phyloP scores from a whole-genome alignment of 1,140 invertebrate species.

The Hyles euphorbiae region DNA sequence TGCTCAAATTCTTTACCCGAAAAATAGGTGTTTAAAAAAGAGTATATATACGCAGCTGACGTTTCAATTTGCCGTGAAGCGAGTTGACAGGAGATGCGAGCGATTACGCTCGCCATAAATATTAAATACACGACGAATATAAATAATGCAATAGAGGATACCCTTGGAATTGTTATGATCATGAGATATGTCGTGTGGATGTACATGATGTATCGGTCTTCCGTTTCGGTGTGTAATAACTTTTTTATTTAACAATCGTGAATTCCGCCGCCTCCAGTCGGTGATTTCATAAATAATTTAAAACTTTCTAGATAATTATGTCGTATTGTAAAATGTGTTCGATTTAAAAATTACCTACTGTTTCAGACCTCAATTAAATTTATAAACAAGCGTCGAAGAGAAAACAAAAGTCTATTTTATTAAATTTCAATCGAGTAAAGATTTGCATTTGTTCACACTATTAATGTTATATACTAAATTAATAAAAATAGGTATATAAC shows the following conservation, averaged over 20 bases:
- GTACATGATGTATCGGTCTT: constrained; percentile 23
- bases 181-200: constrained; percentile 24
- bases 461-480: too few relatives aligned
- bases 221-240: constrained; percentile 16
- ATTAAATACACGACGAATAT: constrained; percentile 31
- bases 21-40: constrained; percentile 46
- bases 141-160: constrained; percentile 25
- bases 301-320: too few relatives aligned
- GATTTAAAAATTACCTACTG: too few relatives aligned
- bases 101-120: constrained; percentile 36
- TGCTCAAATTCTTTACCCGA: constrained; percentile 63
- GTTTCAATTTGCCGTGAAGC: constrained; percentile 42
- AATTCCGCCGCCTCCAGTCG: too few relatives aligned
- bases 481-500: too few relatives aligned
- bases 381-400: too few relatives aligned
- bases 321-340: too few relatives aligned
- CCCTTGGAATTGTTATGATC: constrained; percentile 26
- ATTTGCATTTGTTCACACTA: too few relatives aligned
- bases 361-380: too few relatives aligned
- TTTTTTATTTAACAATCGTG: constrained; percentile 6
- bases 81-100: constrained; percentile 40
- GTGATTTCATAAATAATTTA: too few relatives aligned
- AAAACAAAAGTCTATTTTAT: too few relatives aligned
- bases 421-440: too few relatives aligned
- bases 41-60: constrained; percentile 41